Evolutionary conservation across 2,113 vertebrate genomes (phyloP).

Genomic region (Rafetus swinhoei): DNA sequence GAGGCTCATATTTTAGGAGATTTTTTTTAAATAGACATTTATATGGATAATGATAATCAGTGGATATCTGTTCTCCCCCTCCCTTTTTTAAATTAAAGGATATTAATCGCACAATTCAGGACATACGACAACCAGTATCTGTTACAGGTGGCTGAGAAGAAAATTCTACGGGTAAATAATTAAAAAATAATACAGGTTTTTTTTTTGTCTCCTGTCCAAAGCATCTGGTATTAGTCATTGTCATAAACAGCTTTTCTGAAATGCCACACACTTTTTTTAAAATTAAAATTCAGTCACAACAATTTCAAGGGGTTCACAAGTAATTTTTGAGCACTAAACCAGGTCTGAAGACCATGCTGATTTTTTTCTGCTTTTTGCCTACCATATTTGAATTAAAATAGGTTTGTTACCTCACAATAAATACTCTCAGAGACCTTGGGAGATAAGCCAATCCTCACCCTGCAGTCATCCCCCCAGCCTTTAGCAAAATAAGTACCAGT

Average conservation of each 20-base stretch:
- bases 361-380: background rate
- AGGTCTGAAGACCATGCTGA: slow-evolving; percentile 12
- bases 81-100: background rate
- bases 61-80: too few species aligned
- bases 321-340: slow-evolving; percentile 52
- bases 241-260: background rate
- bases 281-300: background rate
- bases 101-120: background rate
- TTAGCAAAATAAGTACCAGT: too few species aligned
- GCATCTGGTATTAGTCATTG: background rate
- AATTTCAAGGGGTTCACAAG: background rate
- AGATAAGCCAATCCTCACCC: too few species aligned
- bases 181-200: background rate
- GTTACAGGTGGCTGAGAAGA: too few species aligned
- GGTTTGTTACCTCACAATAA: slow-evolving; percentile 26
- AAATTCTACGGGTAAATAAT: background rate
- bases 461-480: too few species aligned
- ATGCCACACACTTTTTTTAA: background rate
- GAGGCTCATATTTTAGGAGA: background rate
- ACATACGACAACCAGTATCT: background rate
- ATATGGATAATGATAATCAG: background rate
- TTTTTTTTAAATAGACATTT: background rate
- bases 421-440: too few species aligned
- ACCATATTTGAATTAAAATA: slow-evolving; percentile 50
- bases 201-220: background rate